A percentile compares a stretch with the other conserved stretches of the same genome.
Conservation (phyloP, 1,140 invertebrate species). For the Chironomus tepperi region DNA sequence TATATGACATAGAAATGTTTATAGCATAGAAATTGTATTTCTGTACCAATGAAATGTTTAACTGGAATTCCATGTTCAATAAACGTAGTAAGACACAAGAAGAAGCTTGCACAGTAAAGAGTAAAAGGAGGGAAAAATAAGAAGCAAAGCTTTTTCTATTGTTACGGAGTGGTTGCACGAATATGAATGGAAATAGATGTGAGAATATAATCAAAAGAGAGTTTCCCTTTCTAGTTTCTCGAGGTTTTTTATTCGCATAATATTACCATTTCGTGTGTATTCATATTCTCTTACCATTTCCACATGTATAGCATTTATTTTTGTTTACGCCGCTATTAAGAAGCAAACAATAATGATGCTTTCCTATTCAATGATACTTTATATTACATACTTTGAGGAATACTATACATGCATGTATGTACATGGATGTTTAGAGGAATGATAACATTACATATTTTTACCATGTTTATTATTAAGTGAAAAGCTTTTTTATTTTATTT, state of each 20-base stretch:
- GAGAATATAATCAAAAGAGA: background rate
- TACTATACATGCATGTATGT: too few relatives aligned
- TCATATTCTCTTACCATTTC: too few relatives aligned
- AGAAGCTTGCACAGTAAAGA: background rate
- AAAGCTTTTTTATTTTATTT: background rate
- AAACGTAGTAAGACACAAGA: background rate
- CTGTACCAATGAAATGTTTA: background rate
- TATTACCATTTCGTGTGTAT: background rate
- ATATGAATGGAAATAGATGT: background rate
- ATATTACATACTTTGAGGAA: too few relatives aligned
- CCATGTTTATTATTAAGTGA: constrained; percentile 9
- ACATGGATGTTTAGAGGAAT: background rate
- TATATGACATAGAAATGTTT: background rate
- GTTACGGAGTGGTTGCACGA: background rate
- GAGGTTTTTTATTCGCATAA: background rate
- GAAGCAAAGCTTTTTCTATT: background rate
- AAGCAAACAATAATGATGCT: constrained; percentile 13
- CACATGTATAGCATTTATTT: constrained; percentile 2
- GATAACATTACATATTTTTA: constrained; percentile 15
- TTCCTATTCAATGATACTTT: background rate
- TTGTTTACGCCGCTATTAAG: constrained; percentile 7
- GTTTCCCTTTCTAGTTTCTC: background rate
- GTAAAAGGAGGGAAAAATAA: background rate
- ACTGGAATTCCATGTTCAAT: background rate
- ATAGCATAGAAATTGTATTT: background rate